Evolutionary conservation across 2,888 invertebrate genomes (phyloP), one percentile per base, ranked within the genome.

Genomic region (Fragum sueziense): DNA sequence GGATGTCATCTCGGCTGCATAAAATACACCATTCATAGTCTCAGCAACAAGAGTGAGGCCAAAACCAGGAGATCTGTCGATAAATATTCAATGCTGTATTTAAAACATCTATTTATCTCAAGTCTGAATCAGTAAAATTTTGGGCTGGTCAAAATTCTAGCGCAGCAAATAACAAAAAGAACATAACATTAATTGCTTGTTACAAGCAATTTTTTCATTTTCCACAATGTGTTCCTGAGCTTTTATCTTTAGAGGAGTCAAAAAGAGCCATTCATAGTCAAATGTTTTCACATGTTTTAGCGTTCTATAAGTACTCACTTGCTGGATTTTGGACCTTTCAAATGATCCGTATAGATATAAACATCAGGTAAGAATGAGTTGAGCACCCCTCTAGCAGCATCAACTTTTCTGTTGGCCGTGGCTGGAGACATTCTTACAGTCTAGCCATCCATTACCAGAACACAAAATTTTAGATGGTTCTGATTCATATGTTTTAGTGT

Each of bases 321-420:
- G 80, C 99, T 99, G 6, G 97, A 96, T 86, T 96, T 95, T 76
- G 96, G 95, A 0, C 98, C 98, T 90, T 96, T 96, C 86, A 96
- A 95, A 92, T 97, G 97, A 94, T 99, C 99, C 0, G 97, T 97
- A 90, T 97, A 96, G 85, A 99, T 97, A 92, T 97, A 99, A 74
- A 99, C 96, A 92, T 99, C 99, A 0, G 98, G 97, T 20, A 99
- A 93, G 92, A 97, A 98, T 80, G 98, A 96, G 3, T 98, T 94
- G 93, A 99, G 95, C 9, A 97, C 95, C 80, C 97, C 97, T 94
- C 99, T 98, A 1, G 99, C 97, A 6, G 97, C 94, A 85, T 98
- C 98, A 0, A 99, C 97, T 86, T 99, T 96, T 87, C 99, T 95
- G 93, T 98, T 99, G 0, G 97, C 96, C 92, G 98, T 96, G 0